Conservation (phyloP, 2,888 invertebrate genomes). For the Pegoplata infirma region DNA sequence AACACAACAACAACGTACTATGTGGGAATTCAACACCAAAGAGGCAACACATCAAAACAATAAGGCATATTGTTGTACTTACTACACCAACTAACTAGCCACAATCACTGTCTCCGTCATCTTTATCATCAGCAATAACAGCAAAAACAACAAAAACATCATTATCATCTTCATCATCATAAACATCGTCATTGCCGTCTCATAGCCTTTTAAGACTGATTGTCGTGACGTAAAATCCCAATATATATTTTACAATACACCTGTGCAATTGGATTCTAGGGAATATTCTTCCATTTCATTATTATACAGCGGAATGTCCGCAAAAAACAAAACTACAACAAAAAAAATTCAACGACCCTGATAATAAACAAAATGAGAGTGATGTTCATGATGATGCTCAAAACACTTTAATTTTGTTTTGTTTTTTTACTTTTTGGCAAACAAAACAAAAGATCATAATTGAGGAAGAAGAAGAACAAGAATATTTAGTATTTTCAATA, state of each 20-base stretch:
- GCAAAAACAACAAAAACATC: background rate
- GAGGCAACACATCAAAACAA: background rate
- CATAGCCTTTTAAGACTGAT: slow-evolving; percentile 1
- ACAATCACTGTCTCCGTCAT: background rate
- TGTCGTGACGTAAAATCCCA: slow-evolving; percentile 46
- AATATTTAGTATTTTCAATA: background rate
- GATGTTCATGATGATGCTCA: slow-evolving; percentile 38
- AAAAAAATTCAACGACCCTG: slow-evolving; percentile 23
- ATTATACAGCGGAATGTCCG: slow-evolving; percentile 1
- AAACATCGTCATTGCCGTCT: background rate
- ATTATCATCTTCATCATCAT: background rate
- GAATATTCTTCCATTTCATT: slow-evolving; percentile 29
- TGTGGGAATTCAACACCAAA: background rate
- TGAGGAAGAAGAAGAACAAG: too few species aligned
- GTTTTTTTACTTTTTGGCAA: slow-evolving; percentile 13
- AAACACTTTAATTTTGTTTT: too few species aligned
- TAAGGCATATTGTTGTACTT: background rate
- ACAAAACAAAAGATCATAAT: background rate
- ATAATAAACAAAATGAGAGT: slow-evolving; percentile 46
- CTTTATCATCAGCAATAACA: background rate
- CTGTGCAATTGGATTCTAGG: slow-evolving; percentile 49
- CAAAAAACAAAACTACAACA: slow-evolving; percentile 19
- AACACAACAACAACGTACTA: background rate
- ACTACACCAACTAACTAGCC: background rate
- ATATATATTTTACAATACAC: slow-evolving; percentile 41